Conservation (phyloP, 2,797 vertebrate genomes). For the Myotis vivesi region DNA sequence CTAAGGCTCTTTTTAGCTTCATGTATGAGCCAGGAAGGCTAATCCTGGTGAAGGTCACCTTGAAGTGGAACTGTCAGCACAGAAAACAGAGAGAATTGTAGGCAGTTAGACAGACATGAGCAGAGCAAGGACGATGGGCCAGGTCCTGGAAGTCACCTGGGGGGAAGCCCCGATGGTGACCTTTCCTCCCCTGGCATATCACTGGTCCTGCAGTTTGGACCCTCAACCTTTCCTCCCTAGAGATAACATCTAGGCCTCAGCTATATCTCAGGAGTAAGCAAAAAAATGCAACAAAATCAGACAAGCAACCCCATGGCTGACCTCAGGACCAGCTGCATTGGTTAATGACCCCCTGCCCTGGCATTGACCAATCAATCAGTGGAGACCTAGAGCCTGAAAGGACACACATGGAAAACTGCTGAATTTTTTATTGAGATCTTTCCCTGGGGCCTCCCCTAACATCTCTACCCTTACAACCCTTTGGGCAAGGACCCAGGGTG, state of each 20-base stretch:
- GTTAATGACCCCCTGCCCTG: not conserved
- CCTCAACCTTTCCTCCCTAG: not conserved
- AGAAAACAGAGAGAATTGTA: not conserved
- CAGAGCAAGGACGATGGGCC: not conserved
- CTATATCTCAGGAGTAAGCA: not conserved
- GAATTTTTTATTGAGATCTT: not conserved
- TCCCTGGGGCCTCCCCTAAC: not conserved
- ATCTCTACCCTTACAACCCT: not conserved
- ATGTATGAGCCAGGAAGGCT: not conserved
- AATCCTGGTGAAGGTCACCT: conserved; percentile 6
- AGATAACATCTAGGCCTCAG: not conserved
- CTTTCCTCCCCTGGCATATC: not conserved
- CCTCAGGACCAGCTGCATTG: not conserved
- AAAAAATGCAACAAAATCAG: not conserved
- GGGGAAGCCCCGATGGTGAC: not conserved
- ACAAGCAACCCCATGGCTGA: not conserved
- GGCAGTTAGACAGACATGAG: not conserved
- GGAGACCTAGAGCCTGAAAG: not conserved
- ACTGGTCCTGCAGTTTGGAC: not conserved
- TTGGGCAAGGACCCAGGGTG: not conserved
- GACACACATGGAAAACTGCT: not conserved
- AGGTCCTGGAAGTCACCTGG: not conserved
- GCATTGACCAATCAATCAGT: not conserved
- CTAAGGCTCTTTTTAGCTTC: not conserved
- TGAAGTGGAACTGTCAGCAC: not conserved